These are phyloP conservation scores for Prionace glauca DNA, from an alignment of 2,797 vertebrate genomes.

Conservation along the genomic window DNA sequence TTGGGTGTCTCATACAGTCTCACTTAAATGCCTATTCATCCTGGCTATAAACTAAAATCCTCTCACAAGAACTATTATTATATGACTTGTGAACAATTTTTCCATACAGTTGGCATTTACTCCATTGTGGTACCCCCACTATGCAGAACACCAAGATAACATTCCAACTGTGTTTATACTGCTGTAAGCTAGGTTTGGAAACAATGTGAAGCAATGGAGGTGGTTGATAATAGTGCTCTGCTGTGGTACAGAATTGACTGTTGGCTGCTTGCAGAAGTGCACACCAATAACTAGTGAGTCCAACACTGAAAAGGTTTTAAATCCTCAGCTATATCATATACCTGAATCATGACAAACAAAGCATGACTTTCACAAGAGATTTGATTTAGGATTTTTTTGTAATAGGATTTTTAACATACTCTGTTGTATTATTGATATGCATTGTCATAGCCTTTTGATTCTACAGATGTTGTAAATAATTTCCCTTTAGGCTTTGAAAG, in stretches of 20 bases:
- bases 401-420: neutral
- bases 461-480: too few relatives aligned
- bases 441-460: too few relatives aligned
- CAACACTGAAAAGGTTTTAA: neutral
- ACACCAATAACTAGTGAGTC: neutral
- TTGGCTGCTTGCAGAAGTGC: neutral
- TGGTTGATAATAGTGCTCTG: neutral
- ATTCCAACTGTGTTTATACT: neutral
- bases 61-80: neutral
- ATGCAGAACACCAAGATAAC: neutral
- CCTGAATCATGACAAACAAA: too few relatives aligned
- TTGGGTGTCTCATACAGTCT: neutral
- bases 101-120: neutral
- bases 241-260: neutral
- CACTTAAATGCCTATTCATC: neutral
- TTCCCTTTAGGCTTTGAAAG: too few relatives aligned
- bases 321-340: neutral
- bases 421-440: neutral
- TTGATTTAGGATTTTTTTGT: neutral
- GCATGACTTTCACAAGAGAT: neutral
- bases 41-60: neutral
- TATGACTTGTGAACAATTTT: neutral
- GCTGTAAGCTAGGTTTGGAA: neutral
- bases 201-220: neutral
- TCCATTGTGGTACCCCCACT: neutral